Evolutionary conservation across 2,113 vertebrate genomes (phyloP), one percentile per base, ranked within the genome.

Genomic region (Prionailurus bengalensis): DNA sequence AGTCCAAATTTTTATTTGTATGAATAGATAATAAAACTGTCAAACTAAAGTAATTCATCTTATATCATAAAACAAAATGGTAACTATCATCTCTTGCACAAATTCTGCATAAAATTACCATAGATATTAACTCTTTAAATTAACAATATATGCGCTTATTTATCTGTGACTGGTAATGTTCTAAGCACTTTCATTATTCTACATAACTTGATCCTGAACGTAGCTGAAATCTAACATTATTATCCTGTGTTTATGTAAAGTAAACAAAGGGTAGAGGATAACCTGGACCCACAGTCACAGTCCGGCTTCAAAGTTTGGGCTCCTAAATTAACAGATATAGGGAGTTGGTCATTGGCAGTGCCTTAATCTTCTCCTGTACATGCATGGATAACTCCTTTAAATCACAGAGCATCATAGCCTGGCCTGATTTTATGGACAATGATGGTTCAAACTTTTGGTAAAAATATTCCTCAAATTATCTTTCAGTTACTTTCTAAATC

Each of bases 351-450:
- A 2, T 13, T 70, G 27, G 4, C 63, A 45, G 45, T 45, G 45
- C 45, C 45, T 45, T 45, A 45, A 21, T 19, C 4, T 53, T 10
- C 29, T 42, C 8, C 27, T 12, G 7, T 27, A n/a, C 1, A 14
- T 23, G 1, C 13, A 15, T 0, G 4, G 4, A 21, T 51, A 0
- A 0, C 13, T 39, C 7, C 3, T 55, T 55, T 16, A 55, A 88
- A 36, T 31, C 36, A 25, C 23, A n/a, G 66, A 74, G 1, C 8
- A 31, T 78, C 23, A 1, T 0, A 31, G 2, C 0, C 23, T 2
- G 7, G 16, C 10, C 17, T 0, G 5, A 27, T 53, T 6, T 1
- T 33, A 1, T 5, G 15, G 23, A 0, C 0, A 51, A 4, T 42
- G 0, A 6, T 4, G 4, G 16, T n/a, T 48, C 12, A 81, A 12